Percentiles rank a stretch among this genome's conserved stretches.
Conservation (phyloP, 2,113 vertebrate species). For the Anarrhichthys ocellatus region DNA sequence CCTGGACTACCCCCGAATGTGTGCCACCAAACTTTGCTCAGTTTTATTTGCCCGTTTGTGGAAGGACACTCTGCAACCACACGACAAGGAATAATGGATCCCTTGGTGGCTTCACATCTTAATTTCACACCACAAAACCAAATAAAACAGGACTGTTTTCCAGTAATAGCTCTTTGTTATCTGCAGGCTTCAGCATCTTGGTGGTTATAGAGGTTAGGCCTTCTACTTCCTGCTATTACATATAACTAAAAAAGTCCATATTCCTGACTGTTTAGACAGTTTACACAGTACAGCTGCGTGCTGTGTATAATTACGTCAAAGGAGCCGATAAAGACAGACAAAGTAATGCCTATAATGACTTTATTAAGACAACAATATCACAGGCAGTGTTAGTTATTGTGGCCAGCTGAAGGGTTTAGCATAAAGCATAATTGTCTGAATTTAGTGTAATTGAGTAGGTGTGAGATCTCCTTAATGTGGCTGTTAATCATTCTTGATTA, state of each 20-base stretch:
- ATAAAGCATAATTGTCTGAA: background rate
- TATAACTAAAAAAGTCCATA: background rate
- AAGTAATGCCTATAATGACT: background rate
- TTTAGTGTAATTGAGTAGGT: background rate
- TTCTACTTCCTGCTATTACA: background rate
- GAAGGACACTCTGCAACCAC: background rate
- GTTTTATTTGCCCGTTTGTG: background rate
- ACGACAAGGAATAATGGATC: background rate
- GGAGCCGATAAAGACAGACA: background rate
- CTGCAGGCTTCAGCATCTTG: background rate
- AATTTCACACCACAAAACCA: background rate
- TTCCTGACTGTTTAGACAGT: background rate
- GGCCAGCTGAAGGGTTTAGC: background rate
- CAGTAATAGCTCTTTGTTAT: background rate
- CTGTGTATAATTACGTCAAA: background rate
- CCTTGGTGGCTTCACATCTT: background rate
- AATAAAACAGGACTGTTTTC: background rate
- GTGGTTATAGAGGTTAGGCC: background rate
- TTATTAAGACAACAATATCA: background rate
- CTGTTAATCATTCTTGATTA: background rate
- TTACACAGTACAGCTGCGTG: background rate
- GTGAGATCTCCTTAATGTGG: constrained; percentile 4
- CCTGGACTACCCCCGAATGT: background rate
- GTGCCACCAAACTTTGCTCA: background rate
- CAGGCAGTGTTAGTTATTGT: background rate